Percentiles rank a stretch among this genome's conserved stretches.
Conservation (phyloP, 2,797 vertebrate species). For the Emys orbicularis region DNA sequence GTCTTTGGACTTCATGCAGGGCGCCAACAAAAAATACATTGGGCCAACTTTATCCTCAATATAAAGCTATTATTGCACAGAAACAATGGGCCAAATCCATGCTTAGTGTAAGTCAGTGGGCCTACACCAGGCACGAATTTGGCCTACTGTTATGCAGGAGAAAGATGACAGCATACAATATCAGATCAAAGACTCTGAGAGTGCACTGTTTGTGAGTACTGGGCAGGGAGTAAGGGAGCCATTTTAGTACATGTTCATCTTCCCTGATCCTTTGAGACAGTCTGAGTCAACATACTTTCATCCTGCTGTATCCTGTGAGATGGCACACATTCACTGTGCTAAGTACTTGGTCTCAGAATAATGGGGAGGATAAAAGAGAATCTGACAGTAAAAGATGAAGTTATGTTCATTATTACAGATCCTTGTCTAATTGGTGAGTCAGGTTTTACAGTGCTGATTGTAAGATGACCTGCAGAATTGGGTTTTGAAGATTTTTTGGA, state of each 20-base stretch:
- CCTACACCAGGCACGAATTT: not conserved
- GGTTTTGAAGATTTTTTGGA: constrained; percentile 10
- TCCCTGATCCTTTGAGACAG: not conserved
- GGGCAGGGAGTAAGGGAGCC: not conserved
- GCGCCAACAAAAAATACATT: not conserved
- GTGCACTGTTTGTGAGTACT: not conserved
- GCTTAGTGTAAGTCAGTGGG: not conserved
- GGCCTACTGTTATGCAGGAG: not conserved
- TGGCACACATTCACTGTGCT: not conserved
- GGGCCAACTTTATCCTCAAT: not conserved
- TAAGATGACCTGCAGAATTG: not conserved
- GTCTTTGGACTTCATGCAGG: not conserved
- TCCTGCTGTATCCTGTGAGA: not conserved
- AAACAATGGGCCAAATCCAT: not conserved
- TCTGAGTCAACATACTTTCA: not conserved
- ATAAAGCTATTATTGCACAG: not conserved
- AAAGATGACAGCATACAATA: not conserved
- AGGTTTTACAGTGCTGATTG: not conserved
- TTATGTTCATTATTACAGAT: not conserved
- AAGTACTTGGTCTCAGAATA: not conserved
- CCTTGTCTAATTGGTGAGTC: not conserved
- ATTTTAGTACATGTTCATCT: not conserved
- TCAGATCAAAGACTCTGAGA: not conserved
- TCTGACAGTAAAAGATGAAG: not conserved
- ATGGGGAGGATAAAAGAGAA: not conserved